Conservation (phyloP, 2,113 vertebrate species). For the Heterotilapia buettikoferi region DNA sequence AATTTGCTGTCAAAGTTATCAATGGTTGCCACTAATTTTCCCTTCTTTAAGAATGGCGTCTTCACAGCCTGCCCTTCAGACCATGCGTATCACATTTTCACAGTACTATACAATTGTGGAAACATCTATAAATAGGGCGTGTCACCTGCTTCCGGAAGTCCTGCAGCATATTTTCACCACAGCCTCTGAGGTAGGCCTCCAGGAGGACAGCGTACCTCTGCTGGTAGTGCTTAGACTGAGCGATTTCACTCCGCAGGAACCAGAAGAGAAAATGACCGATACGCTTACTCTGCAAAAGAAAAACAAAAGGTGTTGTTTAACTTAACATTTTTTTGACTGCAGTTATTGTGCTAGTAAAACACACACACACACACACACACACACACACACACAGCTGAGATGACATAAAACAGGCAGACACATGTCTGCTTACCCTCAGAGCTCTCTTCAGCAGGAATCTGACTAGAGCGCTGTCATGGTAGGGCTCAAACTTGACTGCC, state of each 20-base stretch:
- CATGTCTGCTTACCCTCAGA: slow-evolving; percentile 80
- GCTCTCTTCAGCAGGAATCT: slow-evolving; percentile 92
- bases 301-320: background rate
- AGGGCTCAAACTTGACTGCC: slow-evolving; percentile 98
- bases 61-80: background rate
- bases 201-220: slow-evolving; percentile 93
- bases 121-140: background rate
- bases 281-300: slow-evolving; percentile 83
- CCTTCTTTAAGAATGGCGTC: background rate
- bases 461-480: slow-evolving; percentile 93
- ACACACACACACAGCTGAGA: background rate
- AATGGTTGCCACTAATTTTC: background rate
- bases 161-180: slow-evolving; percentile 87
- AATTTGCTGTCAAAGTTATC: background rate
- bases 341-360: background rate
- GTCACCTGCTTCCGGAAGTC: slow-evolving; percentile 85
- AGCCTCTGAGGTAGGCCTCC: slow-evolving; percentile 92
- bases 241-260: slow-evolving; percentile 97
- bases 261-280: slow-evolving; percentile 98
- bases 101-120: background rate
- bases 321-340: background rate
- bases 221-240: slow-evolving; percentile 97
- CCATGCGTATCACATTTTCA: background rate
- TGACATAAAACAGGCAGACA: background rate
- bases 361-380: background rate